Evolutionary conservation across 2,888 invertebrate genomes (phyloP), one percentile per base, ranked within the genome.

Genomic region (Pseudoips prasinana): DNA sequence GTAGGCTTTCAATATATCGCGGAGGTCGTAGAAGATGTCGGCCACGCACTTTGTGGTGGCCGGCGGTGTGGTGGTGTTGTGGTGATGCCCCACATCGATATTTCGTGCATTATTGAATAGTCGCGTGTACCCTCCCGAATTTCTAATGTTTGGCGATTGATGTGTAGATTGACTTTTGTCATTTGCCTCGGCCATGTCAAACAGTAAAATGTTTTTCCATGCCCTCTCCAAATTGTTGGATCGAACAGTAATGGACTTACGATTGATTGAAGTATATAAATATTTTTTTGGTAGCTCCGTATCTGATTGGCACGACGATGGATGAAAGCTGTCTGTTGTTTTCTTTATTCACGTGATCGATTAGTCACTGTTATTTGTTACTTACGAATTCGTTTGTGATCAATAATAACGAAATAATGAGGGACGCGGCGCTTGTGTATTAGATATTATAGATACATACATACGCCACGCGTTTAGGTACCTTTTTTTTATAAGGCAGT

Each of bases 141-240:
- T 85, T 87, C 76, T 76, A 82, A 84, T 86, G 87, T 87, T 88
- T 87, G 87, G 85, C 87, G 86, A 86, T 86, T 86, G 87, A 83
- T 85, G 85, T 85, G 80, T 87, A 87, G 87, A 88, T 88, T 86
- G 87, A 87, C 85, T 87, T 87, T 87, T 86, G 86, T 87, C 88
- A 88, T 88, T 87, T 87, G 73, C 84, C 66, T 78, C 76, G 79
- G 66, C 78, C 81, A 83, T 79, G 85, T 85, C 86, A 84, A 85
- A 86, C 66, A 83, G 73, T 83, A 73, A 79, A 87, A 86, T 84
- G 81, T 84, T 86, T 84, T 86, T 81, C 71, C 76, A 74, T 78
- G 68, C 73, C 73, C 74, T 76, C 72, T 74, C 73, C 71, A 81
- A 87, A 80, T 84, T 76, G 77, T 75, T 71, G 73, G 73, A 51